phyloP scores from a whole-genome alignment of 2,113 vertebrate genomes.

The Globicephala melas region DNA sequence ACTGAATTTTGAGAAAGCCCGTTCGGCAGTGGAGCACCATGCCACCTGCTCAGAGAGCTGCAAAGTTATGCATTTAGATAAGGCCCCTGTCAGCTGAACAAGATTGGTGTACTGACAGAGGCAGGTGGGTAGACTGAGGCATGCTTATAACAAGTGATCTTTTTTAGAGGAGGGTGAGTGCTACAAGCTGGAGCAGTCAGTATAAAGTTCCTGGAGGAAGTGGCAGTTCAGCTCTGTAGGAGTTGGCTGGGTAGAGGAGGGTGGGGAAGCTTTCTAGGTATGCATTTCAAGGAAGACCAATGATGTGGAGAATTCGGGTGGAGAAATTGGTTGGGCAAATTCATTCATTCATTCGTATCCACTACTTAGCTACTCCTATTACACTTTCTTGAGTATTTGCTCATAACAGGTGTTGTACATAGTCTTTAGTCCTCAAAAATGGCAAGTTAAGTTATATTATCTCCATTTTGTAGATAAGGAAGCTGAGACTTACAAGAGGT shows the following conservation, averaged over 20 bases:
- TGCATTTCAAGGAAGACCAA: neutral
- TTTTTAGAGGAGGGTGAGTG: neutral
- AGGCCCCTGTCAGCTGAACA: neutral
- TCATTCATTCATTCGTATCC: neutral
- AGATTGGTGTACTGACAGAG: neutral
- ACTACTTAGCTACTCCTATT: neutral
- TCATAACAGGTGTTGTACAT: neutral
- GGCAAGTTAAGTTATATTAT: neutral
- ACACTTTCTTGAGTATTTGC: neutral
- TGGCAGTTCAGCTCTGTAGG: neutral
- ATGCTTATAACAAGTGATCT: rapidly evolving
- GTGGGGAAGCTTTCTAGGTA: neutral
- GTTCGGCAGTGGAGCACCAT: neutral
- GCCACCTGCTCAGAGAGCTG: neutral
- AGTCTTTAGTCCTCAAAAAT: neutral
- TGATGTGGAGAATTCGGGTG: neutral
- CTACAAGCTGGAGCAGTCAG: neutral
- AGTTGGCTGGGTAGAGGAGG: neutral
- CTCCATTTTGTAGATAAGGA: neutral
- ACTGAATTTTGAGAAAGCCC: neutral
- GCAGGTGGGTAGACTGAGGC: neutral
- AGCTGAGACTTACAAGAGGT: neutral
- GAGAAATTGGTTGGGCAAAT: neutral
- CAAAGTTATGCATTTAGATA: neutral
- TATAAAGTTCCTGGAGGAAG: neutral